Percentiles rank a stretch among this genome's conserved stretches.
phyloP scores from a whole-genome alignment of 1,140 invertebrate species.

The Leptopilina clavipes region DNA sequence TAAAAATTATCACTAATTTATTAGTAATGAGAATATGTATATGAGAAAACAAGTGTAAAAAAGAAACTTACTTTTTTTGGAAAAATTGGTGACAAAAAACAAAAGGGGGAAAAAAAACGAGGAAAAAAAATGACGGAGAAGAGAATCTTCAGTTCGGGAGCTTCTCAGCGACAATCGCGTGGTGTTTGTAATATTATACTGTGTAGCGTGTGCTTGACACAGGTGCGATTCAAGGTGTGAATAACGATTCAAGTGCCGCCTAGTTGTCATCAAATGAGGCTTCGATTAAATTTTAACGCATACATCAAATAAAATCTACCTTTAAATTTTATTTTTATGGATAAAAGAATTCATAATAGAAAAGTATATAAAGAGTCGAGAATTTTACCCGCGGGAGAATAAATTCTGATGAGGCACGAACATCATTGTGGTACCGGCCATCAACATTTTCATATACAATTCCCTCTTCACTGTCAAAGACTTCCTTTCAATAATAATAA shows the following conservation, averaged over 20 bases:
- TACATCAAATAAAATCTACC: conserved; percentile 36
- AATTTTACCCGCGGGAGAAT: too few relatives aligned
- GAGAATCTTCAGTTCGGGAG: conserved; percentile 47
- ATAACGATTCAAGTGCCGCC: conserved; percentile 49
- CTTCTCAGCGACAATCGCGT: conserved; percentile 45
- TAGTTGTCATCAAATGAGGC: conserved; percentile 46
- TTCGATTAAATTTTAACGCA: conserved; percentile 51
- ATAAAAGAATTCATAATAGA: too few relatives aligned
- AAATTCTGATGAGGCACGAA: too few relatives aligned
- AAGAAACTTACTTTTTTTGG: too few relatives aligned
- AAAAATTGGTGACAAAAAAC: background rate
- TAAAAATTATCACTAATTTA: too few relatives aligned
- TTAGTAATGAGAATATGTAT: too few relatives aligned
- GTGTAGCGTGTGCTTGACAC: conserved; percentile 62
- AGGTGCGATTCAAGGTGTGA: conserved; percentile 65
- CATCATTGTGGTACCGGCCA: too few relatives aligned
- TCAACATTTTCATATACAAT: too few relatives aligned
- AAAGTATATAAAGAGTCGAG: conserved; percentile 3
- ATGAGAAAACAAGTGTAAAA: too few relatives aligned
- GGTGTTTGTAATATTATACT: conserved; percentile 55
- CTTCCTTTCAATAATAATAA: too few relatives aligned
- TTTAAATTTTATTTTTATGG: background rate
- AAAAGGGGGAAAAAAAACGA: background rate
- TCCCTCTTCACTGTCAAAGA: too few relatives aligned
- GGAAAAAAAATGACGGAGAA: conserved; percentile 20